Conservation (phyloP, 2,113 vertebrate species). For the Protomyctophum bolini region DNA sequence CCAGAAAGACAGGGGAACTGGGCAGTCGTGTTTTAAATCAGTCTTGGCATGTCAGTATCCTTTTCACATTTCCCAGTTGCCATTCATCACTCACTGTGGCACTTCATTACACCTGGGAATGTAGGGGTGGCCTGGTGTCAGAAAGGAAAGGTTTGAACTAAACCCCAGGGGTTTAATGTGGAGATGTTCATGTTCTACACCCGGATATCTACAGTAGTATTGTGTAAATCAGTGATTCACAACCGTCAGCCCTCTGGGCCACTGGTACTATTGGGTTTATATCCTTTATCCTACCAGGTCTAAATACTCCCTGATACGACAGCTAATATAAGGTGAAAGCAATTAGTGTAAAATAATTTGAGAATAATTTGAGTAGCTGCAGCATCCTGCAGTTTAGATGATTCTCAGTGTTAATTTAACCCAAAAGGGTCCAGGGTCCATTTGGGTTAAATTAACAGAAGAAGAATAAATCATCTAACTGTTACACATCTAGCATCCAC, state of each 20-base stretch:
- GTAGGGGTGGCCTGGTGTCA: constrained; percentile 37
- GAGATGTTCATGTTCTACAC: not conserved
- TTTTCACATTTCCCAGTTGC: constrained; percentile 50
- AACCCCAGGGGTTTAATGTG: not conserved
- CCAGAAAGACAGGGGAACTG: constrained; percentile 56
- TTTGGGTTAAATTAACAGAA: constrained; percentile 14
- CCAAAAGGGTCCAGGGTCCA: not conserved
- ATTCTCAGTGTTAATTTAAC: not conserved
- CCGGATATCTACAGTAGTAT: constrained; percentile 7
- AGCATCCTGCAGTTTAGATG: not conserved
- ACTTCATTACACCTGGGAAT: constrained; percentile 58
- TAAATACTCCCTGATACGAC: no score
- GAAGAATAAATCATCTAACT: constrained; percentile 1
- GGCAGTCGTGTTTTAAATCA: constrained; percentile 66
- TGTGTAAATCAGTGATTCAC: not conserved
- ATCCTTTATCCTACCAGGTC: no score
- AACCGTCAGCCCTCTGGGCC: no score
- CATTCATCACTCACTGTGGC: constrained; percentile 63
- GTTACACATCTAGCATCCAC: constrained; percentile 26
- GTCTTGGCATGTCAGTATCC: constrained; percentile 66
- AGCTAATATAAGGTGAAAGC: no score
- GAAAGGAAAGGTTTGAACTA: not conserved
- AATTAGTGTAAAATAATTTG: no score
- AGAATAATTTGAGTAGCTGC: not conserved
- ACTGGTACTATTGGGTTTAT: no score